A percentile compares a stretch with the other conserved stretches of the same genome.
Evolutionary conservation across 2,888 invertebrate genomes (phyloP).

Genomic region (Lypha dubia): DNA sequence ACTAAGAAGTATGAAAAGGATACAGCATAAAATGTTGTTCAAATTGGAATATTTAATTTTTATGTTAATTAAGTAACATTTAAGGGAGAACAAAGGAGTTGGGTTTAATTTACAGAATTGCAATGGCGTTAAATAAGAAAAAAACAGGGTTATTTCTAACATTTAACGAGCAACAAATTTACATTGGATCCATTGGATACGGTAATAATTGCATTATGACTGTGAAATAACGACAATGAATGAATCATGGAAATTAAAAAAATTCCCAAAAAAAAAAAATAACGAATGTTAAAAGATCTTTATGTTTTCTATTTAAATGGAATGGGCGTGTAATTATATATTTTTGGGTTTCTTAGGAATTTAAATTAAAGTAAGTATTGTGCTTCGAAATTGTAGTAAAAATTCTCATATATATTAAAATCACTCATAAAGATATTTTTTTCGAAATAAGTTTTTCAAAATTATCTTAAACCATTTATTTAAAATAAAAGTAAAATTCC

Average conservation of each 20-base stretch:
- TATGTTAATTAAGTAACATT: constrained; percentile 69
- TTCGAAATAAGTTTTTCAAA: too few relatives aligned
- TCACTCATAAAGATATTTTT: too few relatives aligned
- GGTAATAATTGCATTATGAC: constrained; percentile 59
- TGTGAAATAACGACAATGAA: constrained; percentile 18
- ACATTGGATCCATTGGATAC: constrained; percentile 59
- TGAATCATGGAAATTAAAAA: constrained; percentile 53
- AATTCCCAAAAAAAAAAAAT: neutral
- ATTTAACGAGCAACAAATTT: constrained; percentile 67
- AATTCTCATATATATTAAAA: too few relatives aligned
- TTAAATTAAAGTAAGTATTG: neutral
- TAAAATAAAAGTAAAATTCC: too few relatives aligned
- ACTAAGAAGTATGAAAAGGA: constrained; percentile 33
- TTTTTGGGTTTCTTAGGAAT: neutral
- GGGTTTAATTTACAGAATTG: constrained; percentile 17
- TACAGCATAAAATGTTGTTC: constrained; percentile 68
- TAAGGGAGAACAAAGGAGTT: neutral
- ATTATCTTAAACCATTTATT: too few relatives aligned
- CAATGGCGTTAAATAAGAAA: constrained; percentile 37
- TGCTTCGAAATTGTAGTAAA: too few relatives aligned
- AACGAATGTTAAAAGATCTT: neutral
- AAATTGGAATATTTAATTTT: constrained; percentile 72
- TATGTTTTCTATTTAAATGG: constrained; percentile 4
- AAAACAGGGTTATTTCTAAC: constrained; percentile 42
- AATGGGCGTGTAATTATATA: constrained; percentile 44